Percentiles rank a stretch among this genome's conserved stretches.
These are phyloP conservation scores for Falcaria lacertinaria DNA, from an alignment of 2,888 invertebrate species.

Conservation along the genomic window DNA sequence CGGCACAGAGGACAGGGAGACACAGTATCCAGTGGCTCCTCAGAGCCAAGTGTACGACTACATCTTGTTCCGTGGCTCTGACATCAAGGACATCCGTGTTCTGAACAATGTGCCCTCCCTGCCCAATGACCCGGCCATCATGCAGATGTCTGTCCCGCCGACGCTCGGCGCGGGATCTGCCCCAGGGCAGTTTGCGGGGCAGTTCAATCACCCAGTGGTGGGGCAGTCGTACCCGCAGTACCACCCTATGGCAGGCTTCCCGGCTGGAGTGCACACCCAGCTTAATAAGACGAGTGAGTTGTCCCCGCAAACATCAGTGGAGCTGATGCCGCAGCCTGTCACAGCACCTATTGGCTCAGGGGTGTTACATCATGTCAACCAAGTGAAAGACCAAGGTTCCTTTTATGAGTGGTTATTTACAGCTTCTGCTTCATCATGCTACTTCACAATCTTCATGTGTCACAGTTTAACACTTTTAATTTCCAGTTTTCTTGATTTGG, in stretches of 20 bases:
- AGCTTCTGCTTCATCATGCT: slow-evolving; percentile 57
- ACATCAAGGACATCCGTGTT: slow-evolving; percentile 99
- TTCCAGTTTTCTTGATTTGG: background rate
- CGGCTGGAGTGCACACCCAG: slow-evolving; percentile 65
- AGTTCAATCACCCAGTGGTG: slow-evolving; percentile 86
- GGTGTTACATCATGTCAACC: slow-evolving; percentile 65
- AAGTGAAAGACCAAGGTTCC: slow-evolving; percentile 81
- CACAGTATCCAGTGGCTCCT: slow-evolving; percentile 96
- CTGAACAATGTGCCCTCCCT: slow-evolving; percentile 92
- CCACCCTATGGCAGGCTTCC: slow-evolving; percentile 76
- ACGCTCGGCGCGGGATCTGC: slow-evolving; percentile 82
- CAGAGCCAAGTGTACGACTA: slow-evolving; percentile 99
- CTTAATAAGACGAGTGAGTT: slow-evolving; percentile 78
- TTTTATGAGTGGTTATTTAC: slow-evolving; percentile 41
- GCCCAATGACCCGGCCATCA: slow-evolving; percentile 99
- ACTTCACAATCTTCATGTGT: slow-evolving; percentile 69
- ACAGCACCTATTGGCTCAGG: slow-evolving; percentile 70
- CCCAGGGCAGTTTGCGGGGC: slow-evolving; percentile 80
- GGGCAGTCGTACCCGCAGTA: slow-evolving; percentile 76
- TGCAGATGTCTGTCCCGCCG: slow-evolving; percentile 91
- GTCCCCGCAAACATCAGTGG: slow-evolving; percentile 68
- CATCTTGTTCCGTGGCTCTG: slow-evolving; percentile 97
- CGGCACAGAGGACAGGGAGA: slow-evolving; percentile 98
- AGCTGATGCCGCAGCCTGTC: slow-evolving; percentile 55
- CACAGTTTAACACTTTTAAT: too few species aligned